A percentile compares a stretch with the other conserved stretches of the same genome.
Conservation (phyloP, 2,113 vertebrate species). For the Pyrgilauda ruficollis region DNA sequence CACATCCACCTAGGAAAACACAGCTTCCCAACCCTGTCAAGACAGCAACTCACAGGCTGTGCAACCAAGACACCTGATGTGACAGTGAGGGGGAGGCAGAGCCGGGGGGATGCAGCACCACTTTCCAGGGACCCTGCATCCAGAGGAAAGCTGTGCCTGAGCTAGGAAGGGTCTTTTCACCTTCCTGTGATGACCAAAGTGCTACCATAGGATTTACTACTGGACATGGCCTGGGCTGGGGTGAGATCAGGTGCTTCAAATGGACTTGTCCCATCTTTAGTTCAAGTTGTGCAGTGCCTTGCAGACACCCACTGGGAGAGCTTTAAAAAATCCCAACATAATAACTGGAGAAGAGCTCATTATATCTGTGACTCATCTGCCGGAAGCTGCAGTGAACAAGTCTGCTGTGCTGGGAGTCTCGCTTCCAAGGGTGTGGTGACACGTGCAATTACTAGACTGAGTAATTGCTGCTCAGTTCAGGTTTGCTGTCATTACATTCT, state of each 20-base stretch:
- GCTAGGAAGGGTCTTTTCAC: not conserved
- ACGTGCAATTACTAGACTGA: not conserved
- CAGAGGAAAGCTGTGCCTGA: not conserved
- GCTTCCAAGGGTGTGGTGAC: not conserved
- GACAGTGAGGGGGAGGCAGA: not conserved
- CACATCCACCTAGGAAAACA: not conserved
- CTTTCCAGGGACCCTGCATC: not conserved
- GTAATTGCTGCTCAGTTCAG: not conserved
- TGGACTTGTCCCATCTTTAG: not conserved
- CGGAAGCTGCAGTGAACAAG: not conserved
- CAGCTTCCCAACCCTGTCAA: not conserved
- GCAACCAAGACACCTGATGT: fast-evolving
- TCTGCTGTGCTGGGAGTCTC: not conserved
- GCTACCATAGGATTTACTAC: not conserved
- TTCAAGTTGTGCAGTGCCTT: not conserved
- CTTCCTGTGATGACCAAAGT: not conserved
- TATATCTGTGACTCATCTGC: not conserved
- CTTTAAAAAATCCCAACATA: not conserved
- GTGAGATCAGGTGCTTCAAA: not conserved
- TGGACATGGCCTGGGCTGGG: not conserved
- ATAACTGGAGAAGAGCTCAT: not conserved
- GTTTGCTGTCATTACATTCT: not conserved
- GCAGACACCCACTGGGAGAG: not conserved
- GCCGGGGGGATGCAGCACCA: not conserved
- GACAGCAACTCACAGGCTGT: not conserved